These are phyloP conservation scores for Orthosia gracilis DNA, from an alignment of 2,888 invertebrate genomes.

Conservation along the genomic window DNA sequence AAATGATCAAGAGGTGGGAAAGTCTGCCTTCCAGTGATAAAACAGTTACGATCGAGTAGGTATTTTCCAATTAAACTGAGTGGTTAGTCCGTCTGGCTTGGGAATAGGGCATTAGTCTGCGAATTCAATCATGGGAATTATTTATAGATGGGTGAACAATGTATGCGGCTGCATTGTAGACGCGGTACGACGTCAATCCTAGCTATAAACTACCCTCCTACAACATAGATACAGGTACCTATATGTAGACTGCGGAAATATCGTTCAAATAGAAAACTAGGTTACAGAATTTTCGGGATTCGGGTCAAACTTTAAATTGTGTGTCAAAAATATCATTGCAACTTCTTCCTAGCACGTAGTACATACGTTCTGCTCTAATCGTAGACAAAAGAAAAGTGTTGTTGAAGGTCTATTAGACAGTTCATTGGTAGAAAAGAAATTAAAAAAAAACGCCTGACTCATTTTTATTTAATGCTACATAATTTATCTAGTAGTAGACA, in stretches of 20 bases:
- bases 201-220: conserved; percentile 7
- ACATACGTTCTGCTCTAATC: not conserved
- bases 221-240: not conserved
- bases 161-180: conserved; percentile 20
- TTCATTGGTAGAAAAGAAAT: too few relatives aligned
- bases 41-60: not conserved
- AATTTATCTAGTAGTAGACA: too few relatives aligned
- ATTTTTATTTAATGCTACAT: too few relatives aligned
- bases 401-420: not conserved
- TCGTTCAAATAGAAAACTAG: not conserved
- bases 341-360: not conserved
- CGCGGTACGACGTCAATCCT: conserved; percentile 1
- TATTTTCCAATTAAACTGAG: conserved; percentile 12
- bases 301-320: not conserved
- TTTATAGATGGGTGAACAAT: conserved; percentile 45
- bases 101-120: conserved; percentile 42
- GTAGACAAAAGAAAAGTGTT: not conserved
- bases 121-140: conserved; percentile 47
- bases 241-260: conserved; percentile 3
- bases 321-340: too few relatives aligned
- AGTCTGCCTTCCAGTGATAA: not conserved
- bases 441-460: too few relatives aligned
- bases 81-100: conserved; percentile 12
- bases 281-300: not conserved
- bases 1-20: not conserved